A percentile compares a stretch with the other conserved stretches of the same genome.
phyloP scores from a whole-genome alignment of 2,797 vertebrate species.

The Mallotus villosus region DNA sequence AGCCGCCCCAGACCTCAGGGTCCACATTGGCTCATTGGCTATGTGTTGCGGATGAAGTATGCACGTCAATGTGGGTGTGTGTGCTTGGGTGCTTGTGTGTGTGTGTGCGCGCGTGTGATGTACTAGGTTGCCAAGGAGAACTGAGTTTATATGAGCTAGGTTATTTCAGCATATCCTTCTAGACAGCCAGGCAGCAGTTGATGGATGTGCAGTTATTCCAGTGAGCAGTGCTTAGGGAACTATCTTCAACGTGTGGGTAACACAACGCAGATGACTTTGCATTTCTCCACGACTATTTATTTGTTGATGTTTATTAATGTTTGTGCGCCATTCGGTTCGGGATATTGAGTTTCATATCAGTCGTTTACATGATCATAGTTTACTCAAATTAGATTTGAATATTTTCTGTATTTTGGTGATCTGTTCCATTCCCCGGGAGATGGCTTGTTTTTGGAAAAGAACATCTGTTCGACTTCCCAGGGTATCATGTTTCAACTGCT shows the following conservation, averaged over 20 bases:
- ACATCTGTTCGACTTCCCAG: constrained; percentile 80
- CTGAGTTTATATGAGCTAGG: constrained; percentile 14
- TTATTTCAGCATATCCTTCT: constrained; percentile 1
- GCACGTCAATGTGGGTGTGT: too few species aligned
- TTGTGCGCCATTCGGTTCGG: constrained; percentile 13
- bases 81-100: constrained; percentile 2
- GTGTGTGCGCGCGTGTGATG: constrained; percentile 6
- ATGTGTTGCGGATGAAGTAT: too few species aligned
- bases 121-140: not conserved
- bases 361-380: constrained; percentile 33
- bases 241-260: not conserved
- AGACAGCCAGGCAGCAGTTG: not conserved
- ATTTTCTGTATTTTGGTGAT: constrained; percentile 60
- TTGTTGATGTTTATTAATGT: constrained; percentile 9
- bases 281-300: not conserved
- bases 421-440: constrained; percentile 56
- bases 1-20: not conserved
- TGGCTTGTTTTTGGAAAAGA: constrained; percentile 62
- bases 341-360: constrained; percentile 26
- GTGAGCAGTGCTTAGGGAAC: not conserved
- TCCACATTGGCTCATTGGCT: not conserved
- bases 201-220: not conserved
- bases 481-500: constrained; percentile 67
- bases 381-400: constrained; percentile 62
- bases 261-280: not conserved